Conservation (phyloP, 2,888 invertebrate species). For the Drosophila birchii region DNA sequence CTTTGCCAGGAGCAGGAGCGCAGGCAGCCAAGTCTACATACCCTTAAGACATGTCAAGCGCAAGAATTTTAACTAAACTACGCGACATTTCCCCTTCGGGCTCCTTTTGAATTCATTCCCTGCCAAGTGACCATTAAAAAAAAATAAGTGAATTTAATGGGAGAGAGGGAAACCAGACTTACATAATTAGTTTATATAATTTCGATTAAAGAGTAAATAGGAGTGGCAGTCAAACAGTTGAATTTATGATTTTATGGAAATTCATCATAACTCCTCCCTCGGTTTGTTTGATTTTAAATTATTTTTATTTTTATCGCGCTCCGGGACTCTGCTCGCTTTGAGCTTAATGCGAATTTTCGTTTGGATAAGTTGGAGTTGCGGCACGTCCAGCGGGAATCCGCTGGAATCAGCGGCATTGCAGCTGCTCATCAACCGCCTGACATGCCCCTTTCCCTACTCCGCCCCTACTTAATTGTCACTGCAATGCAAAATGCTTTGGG, state of each 20-base stretch:
- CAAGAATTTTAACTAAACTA: slow-evolving; percentile 37
- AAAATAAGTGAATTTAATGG: slow-evolving; percentile 1
- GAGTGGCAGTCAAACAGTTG: slow-evolving; percentile 32
- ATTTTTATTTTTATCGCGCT: slow-evolving; percentile 17
- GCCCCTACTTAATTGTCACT: slow-evolving; percentile 62
- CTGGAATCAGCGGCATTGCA: slow-evolving; percentile 34
- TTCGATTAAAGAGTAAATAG: slow-evolving; percentile 61
- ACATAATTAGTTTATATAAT: neutral
- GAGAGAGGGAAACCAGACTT: neutral
- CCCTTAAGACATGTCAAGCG: slow-evolving; percentile 4
- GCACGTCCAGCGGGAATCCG: slow-evolving; percentile 34
- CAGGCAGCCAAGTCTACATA: neutral
- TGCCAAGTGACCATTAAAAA: slow-evolving; percentile 33
- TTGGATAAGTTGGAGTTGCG: slow-evolving; percentile 10
- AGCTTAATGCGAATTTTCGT: slow-evolving; percentile 25
- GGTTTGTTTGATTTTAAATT: slow-evolving; percentile 65
- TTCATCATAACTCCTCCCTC: slow-evolving; percentile 27
- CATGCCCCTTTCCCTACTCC: neutral
- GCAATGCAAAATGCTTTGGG: slow-evolving; percentile 19
- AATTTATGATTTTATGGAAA: slow-evolving; percentile 66
- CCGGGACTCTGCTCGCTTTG: slow-evolving; percentile 6
- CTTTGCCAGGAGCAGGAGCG: slow-evolving; percentile 21
- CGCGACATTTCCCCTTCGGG: slow-evolving; percentile 1
- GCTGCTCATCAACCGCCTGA: slow-evolving; percentile 22
- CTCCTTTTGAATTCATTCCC: slow-evolving; percentile 1